phyloP scores from a whole-genome alignment of 2,797 vertebrate species.

The Synaphobranchus kaupii region DNA sequence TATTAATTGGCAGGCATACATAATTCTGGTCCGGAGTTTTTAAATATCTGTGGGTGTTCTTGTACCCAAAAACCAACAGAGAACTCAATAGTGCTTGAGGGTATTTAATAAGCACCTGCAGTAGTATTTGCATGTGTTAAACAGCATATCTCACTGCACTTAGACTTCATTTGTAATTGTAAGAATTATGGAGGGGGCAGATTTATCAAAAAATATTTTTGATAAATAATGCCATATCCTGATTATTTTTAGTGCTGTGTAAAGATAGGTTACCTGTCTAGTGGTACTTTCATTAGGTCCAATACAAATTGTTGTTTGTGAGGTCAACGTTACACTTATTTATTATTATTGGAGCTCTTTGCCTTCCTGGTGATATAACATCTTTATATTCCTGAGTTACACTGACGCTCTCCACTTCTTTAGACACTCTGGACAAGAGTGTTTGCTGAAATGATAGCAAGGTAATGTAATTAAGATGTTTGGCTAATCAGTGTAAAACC shows the following conservation, averaged over 20 bases:
- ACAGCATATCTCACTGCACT: neutral
- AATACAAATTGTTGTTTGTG: neutral
- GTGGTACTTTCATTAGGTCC: neutral
- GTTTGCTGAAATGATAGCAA: no score
- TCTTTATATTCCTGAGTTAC: no score
- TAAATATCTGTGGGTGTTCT: neutral
- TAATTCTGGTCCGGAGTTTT: neutral
- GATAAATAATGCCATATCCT: no score
- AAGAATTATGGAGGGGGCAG: neutral
- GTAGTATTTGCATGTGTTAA: neutral
- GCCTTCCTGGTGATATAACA: neutral
- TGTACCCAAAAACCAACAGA: neutral
- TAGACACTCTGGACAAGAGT: no score
- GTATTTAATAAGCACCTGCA: neutral
- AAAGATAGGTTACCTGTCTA: neutral
- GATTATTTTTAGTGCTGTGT: no score
- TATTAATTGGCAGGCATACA: neutral
- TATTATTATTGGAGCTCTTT: neutral
- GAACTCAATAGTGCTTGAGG: neutral
- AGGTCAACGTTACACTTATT: neutral
- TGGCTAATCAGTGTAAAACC: neutral
- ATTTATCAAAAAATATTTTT: no score
- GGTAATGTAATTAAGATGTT: neutral
- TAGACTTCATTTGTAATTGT: neutral
- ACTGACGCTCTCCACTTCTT: no score